phyloP scores from a whole-genome alignment of 1,140 invertebrate species.

The Gryllus bimaculatus region DNA sequence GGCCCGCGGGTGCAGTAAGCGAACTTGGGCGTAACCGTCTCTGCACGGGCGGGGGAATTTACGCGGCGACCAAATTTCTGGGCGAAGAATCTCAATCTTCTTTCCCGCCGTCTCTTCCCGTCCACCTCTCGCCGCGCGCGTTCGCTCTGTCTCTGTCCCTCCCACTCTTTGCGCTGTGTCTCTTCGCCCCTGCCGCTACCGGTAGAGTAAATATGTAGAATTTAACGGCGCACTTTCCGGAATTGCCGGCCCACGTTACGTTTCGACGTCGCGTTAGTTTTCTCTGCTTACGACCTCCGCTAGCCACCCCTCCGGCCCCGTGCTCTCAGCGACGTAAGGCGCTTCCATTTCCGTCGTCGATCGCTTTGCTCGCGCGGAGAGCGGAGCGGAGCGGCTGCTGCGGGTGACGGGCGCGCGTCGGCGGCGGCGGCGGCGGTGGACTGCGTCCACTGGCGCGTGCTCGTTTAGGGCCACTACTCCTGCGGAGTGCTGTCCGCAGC shows the following conservation, averaged over 20 bases:
- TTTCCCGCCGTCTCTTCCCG: background rate
- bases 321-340: too few relatives aligned
- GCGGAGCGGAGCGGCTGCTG: too few relatives aligned
- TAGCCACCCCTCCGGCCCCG: background rate
- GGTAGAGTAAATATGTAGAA: background rate
- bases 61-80: background rate
- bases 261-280: background rate
- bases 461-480: too few relatives aligned
- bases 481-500: too few relatives aligned
- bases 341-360: too few relatives aligned
- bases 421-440: too few relatives aligned
- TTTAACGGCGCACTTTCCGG: background rate
- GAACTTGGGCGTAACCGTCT: background rate
- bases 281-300: background rate
- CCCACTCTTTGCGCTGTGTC: background rate
- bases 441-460: too few relatives aligned
- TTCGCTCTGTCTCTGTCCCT: background rate
- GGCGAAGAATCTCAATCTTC: background rate
- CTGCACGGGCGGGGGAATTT: background rate
- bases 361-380: too few relatives aligned
- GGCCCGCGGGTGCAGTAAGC: background rate
- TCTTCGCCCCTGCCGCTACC: too few relatives aligned
- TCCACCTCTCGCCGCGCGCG: too few relatives aligned
- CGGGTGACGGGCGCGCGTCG: too few relatives aligned
- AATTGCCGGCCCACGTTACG: background rate